Percentiles rank a stretch among this genome's conserved stretches.
Evolutionary conservation across 2,113 vertebrate genomes (phyloP).

Genomic region (Glaucomys volans): DNA sequence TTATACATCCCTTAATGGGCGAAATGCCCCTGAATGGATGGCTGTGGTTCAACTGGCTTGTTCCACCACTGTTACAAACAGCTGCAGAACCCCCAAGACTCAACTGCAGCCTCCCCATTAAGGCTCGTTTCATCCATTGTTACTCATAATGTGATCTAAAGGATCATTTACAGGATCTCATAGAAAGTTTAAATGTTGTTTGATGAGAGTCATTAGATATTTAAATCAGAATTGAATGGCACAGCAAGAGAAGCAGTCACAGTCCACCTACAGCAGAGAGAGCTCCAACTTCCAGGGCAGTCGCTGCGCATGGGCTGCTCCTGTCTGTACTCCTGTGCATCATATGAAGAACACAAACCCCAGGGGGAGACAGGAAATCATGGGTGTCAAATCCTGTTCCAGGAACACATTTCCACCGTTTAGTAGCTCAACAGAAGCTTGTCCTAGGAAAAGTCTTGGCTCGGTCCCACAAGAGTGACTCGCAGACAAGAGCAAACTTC

Average conservation of each 20-base stretch:
- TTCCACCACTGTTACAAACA: constrained; percentile 79
- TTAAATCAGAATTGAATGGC: constrained; percentile 81
- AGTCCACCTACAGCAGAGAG: constrained; percentile 63
- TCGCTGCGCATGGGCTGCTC: neutral
- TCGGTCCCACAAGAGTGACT: neutral
- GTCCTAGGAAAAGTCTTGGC: rapidly evolving
- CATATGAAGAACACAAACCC: neutral
- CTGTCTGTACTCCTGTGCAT: neutral
- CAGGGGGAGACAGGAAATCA: neutral
- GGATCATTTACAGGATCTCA: constrained; percentile 83
- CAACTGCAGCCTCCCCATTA: constrained; percentile 77
- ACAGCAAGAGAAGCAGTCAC: constrained; percentile 76
- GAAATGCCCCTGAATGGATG: constrained; percentile 70
- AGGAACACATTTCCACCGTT: neutral
- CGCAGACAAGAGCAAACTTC: neutral
- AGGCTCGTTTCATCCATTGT: constrained; percentile 87
- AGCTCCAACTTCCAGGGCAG: constrained; percentile 65
- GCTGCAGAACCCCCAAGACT: constrained; percentile 84
- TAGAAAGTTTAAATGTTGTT: constrained; percentile 85
- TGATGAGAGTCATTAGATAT: constrained; percentile 87
- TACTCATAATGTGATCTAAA: constrained; percentile 82
- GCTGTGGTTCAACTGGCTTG: constrained; percentile 72
- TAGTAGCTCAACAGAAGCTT: rapidly evolving
- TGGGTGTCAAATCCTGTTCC: neutral
- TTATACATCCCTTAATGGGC: constrained; percentile 76